Evolutionary conservation across 2,113 vertebrate genomes (phyloP).

Genomic region (Nothocercus nigrocapillus): DNA sequence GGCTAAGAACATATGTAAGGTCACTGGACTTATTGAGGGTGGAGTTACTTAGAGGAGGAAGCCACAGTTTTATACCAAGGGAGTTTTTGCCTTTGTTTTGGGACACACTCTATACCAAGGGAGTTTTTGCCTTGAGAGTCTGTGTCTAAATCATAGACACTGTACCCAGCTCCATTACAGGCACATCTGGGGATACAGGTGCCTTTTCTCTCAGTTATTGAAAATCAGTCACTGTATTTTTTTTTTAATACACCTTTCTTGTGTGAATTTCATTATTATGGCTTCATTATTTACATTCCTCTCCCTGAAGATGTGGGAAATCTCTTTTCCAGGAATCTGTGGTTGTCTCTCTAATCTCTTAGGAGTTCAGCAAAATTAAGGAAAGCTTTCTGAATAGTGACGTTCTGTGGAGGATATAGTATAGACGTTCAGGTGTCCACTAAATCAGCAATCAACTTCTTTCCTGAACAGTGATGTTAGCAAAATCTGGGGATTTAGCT

Average conservation of each 20-base stretch:
- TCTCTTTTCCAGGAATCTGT: constrained; percentile 19
- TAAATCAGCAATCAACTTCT: not conserved
- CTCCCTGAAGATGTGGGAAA: not conserved
- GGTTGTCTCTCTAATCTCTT: not conserved
- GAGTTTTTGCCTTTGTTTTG: not conserved
- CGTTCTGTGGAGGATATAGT: not conserved
- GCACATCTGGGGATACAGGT: not conserved
- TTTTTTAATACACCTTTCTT: not conserved
- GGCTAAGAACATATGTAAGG: not conserved
- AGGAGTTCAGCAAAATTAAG: not conserved
- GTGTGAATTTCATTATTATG: not conserved
- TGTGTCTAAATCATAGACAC: not conserved
- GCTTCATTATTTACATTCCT: not conserved
- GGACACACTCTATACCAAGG: not conserved
- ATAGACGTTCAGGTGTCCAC: not conserved
- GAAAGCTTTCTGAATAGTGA: not conserved
- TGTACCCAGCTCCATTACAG: not conserved
- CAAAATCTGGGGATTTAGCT: not conserved
- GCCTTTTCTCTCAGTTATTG: not conserved
- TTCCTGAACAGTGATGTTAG: not conserved
- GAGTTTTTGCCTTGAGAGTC: not conserved
- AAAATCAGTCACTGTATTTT: not conserved
- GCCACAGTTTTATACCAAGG: not conserved
- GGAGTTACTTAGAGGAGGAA: not conserved
- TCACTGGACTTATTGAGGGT: not conserved